Percentiles rank a stretch among this genome's conserved stretches.
Conservation (phyloP, 2,113 vertebrate species). For the Brachyistius frenatus region DNA sequence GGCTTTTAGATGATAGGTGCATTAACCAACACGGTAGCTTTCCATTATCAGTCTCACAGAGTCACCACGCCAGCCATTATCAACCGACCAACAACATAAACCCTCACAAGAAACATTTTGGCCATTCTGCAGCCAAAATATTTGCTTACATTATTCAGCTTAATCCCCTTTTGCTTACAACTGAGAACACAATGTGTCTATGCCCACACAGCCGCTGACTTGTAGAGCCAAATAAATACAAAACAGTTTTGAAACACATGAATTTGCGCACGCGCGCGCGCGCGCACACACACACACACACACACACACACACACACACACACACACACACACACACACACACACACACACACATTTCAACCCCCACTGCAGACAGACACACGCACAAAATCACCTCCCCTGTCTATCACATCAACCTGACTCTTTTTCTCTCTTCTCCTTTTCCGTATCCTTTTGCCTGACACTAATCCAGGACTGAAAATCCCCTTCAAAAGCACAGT, state of each 20-base stretch:
- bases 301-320: constrained; percentile 1
- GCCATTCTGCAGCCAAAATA: constrained; percentile 62
- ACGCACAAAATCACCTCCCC: constrained; percentile 68
- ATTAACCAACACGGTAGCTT: constrained; percentile 62
- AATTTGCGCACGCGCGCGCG: constrained; percentile 15
- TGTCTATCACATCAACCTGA: constrained; percentile 80
- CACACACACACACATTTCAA: constrained; percentile 46
- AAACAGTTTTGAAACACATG: constrained; percentile 56
- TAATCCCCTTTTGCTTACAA: constrained; percentile 66
- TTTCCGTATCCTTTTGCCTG: constrained; percentile 76
- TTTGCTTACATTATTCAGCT: constrained; percentile 62
- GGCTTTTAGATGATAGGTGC: constrained; percentile 68
- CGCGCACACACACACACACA: constrained; percentile 21
- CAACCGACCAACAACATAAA: constrained; percentile 58
- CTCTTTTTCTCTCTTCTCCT: constrained; percentile 72
- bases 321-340: constrained; percentile 12
- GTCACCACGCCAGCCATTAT: constrained; percentile 59
- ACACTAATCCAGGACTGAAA: constrained; percentile 84
- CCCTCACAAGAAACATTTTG: constrained; percentile 53
- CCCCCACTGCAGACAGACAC: constrained; percentile 47
- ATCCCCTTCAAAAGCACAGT: constrained; percentile 84
- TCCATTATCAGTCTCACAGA: constrained; percentile 68
- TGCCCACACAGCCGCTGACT: constrained; percentile 67
- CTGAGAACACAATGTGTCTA: constrained; percentile 52
- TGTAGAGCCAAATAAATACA: constrained; percentile 64